Evolutionary conservation across 1,140 invertebrate genomes (phyloP).

Genomic region (Drosophila carrolli): DNA sequence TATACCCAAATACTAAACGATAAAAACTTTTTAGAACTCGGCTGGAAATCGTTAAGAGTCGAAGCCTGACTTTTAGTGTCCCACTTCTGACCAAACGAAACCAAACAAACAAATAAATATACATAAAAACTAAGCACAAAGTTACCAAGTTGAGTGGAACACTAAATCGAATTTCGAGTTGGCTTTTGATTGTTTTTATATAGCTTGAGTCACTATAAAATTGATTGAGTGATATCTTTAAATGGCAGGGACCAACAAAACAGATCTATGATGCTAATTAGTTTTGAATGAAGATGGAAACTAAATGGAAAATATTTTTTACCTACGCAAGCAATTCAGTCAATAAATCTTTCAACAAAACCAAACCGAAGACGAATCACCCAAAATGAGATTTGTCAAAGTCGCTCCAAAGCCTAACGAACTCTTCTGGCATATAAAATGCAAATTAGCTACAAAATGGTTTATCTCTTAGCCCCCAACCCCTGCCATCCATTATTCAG

Average conservation of each 20-base stretch:
- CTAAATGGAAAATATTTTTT: conserved; percentile 12
- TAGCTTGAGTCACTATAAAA: conserved; percentile 42
- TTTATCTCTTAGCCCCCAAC: conserved; percentile 9
- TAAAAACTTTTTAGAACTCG: conserved; percentile 31
- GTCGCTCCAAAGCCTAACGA: conserved; percentile 30
- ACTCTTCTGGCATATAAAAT: conserved; percentile 49
- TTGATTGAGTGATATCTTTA: conserved; percentile 69
- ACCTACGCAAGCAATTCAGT: conserved; percentile 22
- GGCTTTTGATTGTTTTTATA: conserved; percentile 34
- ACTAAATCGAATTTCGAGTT: conserved; percentile 10
- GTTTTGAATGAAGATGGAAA: conserved; percentile 35
- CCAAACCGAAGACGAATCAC: conserved; percentile 37
- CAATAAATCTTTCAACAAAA: conserved; percentile 63
- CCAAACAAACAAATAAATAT: conserved; percentile 6
- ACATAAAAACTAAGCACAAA: conserved; percentile 27
- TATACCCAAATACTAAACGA: conserved; percentile 3
- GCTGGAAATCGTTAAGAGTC: conserved; percentile 9
- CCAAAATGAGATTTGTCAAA: conserved; percentile 58
- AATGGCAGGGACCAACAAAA: conserved; percentile 34
- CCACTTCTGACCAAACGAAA: conserved; percentile 13
- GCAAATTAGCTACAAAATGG: conserved; percentile 70
- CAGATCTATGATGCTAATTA: conserved; percentile 63
- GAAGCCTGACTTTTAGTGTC: conserved; percentile 46
- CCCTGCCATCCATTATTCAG: conserved; percentile 10
- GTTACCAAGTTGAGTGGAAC: conserved; percentile 16